Conservation (phyloP, 2,888 invertebrate genomes). For the Carterocephalus palaemon region DNA sequence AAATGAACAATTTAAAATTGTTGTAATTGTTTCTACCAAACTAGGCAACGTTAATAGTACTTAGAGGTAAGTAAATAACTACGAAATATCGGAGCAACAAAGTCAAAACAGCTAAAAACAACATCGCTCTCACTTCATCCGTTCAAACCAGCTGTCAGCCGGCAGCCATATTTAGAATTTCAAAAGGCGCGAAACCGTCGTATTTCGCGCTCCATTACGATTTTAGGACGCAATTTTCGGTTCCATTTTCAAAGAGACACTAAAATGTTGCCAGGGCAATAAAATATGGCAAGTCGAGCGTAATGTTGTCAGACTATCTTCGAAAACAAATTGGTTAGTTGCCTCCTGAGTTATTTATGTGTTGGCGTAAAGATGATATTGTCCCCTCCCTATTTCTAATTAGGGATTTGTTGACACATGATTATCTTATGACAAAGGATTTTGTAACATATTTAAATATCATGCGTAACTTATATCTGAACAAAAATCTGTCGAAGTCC, state of each 20-base stretch:
- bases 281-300: slow-evolving; percentile 60
- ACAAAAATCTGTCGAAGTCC: too few relatives aligned
- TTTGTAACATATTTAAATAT: not conserved
- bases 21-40: too few relatives aligned
- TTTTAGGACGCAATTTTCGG: slow-evolving; percentile 64
- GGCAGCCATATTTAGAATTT: slow-evolving; percentile 54
- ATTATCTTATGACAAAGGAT: slow-evolving; percentile 20
- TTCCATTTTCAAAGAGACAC: slow-evolving; percentile 66
- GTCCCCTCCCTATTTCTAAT: slow-evolving; percentile 30
- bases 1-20: too few relatives aligned
- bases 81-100: slow-evolving; percentile 7
- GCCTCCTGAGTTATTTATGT: slow-evolving; percentile 44
- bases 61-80: not conserved
- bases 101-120: slow-evolving; percentile 20
- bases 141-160: slow-evolving; percentile 33
- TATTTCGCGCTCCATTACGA: slow-evolving; percentile 65
- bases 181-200: slow-evolving; percentile 57
- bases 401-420: slow-evolving; percentile 33
- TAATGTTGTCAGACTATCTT: slow-evolving; percentile 51
- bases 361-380: slow-evolving; percentile 29
- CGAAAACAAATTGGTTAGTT: slow-evolving; percentile 74
- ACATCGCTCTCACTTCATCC: slow-evolving; percentile 23
- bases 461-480: too few relatives aligned
- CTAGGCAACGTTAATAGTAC: too few relatives aligned
- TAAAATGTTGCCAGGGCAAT: slow-evolving; percentile 71